Evolutionary conservation across 2,888 invertebrate species (phyloP).

Genomic region (Polydrusus cervinus): DNA sequence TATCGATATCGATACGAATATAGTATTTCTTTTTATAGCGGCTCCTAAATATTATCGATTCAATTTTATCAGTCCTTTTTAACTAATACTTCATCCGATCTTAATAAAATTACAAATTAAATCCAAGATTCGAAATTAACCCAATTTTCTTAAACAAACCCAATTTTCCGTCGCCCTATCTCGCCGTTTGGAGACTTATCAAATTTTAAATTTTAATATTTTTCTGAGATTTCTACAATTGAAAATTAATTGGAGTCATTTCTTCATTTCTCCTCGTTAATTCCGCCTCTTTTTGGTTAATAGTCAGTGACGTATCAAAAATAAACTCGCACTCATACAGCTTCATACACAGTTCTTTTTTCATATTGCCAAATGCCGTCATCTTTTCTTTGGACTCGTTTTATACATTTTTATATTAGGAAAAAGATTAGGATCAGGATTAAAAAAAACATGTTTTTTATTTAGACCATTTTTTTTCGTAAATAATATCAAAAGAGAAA

Average conservation of each 20-base stretch:
- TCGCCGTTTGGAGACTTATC: slow-evolving; percentile 54
- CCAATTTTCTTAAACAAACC: slow-evolving; percentile 55
- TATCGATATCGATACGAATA: too few relatives aligned
- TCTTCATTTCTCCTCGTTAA: slow-evolving; percentile 62
- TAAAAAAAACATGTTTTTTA: too few relatives aligned
- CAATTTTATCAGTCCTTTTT: slow-evolving; percentile 43
- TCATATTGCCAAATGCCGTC: too few relatives aligned
- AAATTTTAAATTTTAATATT: slow-evolving; percentile 69
- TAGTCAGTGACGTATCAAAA: slow-evolving; percentile 27
- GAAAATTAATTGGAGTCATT: slow-evolving; percentile 72
- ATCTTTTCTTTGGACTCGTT: too few relatives aligned
- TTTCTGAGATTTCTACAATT: slow-evolving; percentile 70
- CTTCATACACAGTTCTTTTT: too few relatives aligned
- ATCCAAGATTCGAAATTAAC: slow-evolving; percentile 52
- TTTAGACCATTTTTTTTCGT: too few relatives aligned
- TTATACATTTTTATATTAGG: too few relatives aligned
- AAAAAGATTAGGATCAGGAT: too few relatives aligned
- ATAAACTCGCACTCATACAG: too few relatives aligned
- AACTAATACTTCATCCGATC: slow-evolving; percentile 46
- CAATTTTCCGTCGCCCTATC: slow-evolving; percentile 44
- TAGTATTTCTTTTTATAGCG: too few relatives aligned
- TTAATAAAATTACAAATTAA: slow-evolving; percentile 52
- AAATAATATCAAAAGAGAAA: too few relatives aligned
- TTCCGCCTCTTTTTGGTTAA: slow-evolving; percentile 42
- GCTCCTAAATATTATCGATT: not conserved